Conservation (phyloP, 2,797 vertebrate species). For the Fringilla coelebs region DNA sequence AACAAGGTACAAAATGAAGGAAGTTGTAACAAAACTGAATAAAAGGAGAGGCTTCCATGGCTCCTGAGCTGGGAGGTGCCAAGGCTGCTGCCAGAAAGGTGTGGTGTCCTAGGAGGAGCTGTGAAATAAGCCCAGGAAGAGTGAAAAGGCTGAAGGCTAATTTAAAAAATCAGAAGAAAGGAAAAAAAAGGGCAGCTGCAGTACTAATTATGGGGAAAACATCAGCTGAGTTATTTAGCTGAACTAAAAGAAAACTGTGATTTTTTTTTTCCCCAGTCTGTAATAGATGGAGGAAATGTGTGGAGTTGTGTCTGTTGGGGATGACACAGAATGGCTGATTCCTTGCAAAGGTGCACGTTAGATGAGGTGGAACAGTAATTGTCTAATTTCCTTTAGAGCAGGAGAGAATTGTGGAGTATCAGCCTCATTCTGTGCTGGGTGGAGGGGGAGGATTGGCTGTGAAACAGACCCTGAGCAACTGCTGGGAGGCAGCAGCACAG, state of each 20-base stretch:
- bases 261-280: neutral
- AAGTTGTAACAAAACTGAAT: neutral
- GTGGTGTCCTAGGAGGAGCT: neutral
- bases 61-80: neutral
- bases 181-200: neutral
- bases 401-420: neutral
- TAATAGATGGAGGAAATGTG: neutral
- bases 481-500: neutral
- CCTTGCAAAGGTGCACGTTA: neutral
- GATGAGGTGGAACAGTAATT: neutral
- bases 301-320: neutral
- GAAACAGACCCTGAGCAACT: neutral
- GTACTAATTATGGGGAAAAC: neutral
- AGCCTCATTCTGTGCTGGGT: fast-evolving
- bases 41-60: neutral
- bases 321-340: neutral
- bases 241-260: neutral
- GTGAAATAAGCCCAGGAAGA: neutral
- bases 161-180: neutral
- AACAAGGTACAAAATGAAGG: too few species aligned
- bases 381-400: neutral
- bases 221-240: neutral
- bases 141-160: neutral
- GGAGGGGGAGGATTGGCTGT: neutral
- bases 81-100: neutral